These are phyloP conservation scores for Bostrychus sinensis DNA, from an alignment of 2,113 vertebrate species.

Conservation along the genomic window DNA sequence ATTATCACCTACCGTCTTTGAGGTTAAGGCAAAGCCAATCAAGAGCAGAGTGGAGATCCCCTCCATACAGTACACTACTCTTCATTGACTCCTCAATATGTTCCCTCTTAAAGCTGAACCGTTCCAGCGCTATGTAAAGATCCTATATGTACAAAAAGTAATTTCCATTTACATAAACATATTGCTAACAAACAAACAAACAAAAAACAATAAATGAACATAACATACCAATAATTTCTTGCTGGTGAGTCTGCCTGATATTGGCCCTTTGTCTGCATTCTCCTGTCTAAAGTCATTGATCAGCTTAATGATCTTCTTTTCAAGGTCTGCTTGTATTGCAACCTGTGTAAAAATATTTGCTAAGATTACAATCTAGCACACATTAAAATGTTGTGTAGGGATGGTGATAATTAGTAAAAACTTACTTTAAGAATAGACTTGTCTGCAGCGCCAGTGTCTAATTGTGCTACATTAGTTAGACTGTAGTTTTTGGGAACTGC, in stretches of 20 bases:
- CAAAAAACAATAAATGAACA: not conserved
- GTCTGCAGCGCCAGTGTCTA: constrained; percentile 84
- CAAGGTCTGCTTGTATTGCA: constrained; percentile 87
- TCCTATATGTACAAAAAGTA: constrained; percentile 78
- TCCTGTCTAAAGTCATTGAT: constrained; percentile 93
- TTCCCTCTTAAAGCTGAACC: constrained; percentile 90
- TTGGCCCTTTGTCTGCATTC: constrained; percentile 84
- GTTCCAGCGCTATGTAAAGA: constrained; percentile 92
- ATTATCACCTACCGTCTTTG: constrained; percentile 82
- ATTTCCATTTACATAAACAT: too few species aligned
- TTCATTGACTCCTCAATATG: constrained; percentile 98
- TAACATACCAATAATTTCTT: constrained; percentile 92
- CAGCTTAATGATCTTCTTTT: constrained; percentile 91
- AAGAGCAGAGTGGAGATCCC: constrained; percentile 95
- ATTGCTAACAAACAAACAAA: not conserved
- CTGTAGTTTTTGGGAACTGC: constrained; percentile 96
- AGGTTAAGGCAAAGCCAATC: constrained; percentile 99
- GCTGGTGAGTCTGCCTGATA: constrained; percentile 91
- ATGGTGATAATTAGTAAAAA: not conserved
- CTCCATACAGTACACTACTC: constrained; percentile 90
- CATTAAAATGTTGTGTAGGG: not conserved
- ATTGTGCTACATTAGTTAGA: constrained; percentile 81
- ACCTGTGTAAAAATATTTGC: constrained; percentile 78
- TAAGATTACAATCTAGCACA: not conserved
- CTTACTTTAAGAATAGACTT: constrained; percentile 92